A percentile compares a stretch with the other conserved stretches of the same genome.
Conservation (phyloP, 2,113 vertebrate genomes). For the Hemiprocne comata region DNA sequence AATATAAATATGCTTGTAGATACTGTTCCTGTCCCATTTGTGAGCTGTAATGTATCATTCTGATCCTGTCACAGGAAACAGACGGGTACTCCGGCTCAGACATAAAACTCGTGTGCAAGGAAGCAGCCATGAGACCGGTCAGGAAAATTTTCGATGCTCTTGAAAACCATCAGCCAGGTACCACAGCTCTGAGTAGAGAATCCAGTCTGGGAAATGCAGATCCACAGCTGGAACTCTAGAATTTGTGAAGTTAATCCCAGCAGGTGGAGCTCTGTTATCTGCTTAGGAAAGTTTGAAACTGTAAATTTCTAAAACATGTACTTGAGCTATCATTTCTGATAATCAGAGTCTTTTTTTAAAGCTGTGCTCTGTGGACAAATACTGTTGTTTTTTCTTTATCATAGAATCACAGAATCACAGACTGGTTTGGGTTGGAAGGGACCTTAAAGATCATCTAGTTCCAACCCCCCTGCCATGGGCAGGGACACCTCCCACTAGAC, state of each 20-base stretch:
- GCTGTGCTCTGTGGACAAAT: not conserved
- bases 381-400: not conserved
- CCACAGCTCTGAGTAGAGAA: not conserved
- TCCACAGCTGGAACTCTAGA: not conserved
- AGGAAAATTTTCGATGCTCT: conserved; percentile 91
- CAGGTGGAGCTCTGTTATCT: conserved; percentile 68
- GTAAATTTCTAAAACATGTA: fast-evolving
- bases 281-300: not conserved
- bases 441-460: too few relatives aligned
- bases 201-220: fast-evolving
- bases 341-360: not conserved
- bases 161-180: conserved; percentile 86
- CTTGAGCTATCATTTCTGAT: not conserved
- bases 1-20: not conserved
- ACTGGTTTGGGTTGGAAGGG: too few relatives aligned
- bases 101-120: conserved; percentile 91
- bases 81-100: conserved; percentile 96
- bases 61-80: conserved; percentile 76
- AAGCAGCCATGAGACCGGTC: conserved; percentile 94
- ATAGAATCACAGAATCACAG: too few relatives aligned
- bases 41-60: not conserved
- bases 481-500: too few relatives aligned
- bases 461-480: too few relatives aligned
- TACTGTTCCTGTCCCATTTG: fast-evolving
- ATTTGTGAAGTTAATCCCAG: not conserved